phyloP scores from a whole-genome alignment of 2,888 invertebrate species.

The Tenthredo mesomela region DNA sequence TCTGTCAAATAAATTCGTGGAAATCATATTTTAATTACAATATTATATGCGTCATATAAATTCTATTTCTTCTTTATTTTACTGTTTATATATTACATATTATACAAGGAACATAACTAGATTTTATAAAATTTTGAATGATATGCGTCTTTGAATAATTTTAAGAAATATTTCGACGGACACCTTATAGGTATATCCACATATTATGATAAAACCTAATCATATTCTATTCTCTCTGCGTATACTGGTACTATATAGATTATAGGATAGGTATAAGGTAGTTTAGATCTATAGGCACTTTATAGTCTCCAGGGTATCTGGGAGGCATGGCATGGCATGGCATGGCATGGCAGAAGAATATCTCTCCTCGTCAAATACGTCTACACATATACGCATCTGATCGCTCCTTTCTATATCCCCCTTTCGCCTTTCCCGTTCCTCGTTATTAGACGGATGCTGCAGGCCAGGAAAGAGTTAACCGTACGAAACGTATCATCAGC shows the following conservation, averaged over 20 bases:
- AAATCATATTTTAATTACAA: neutral
- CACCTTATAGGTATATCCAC: neutral
- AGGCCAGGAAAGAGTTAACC: conserved; percentile 27
- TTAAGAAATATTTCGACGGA: neutral
- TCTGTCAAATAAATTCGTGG: neutral
- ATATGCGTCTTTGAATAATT: neutral
- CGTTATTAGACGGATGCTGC: conserved; percentile 42
- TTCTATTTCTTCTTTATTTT: neutral
- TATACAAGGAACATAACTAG: too few species aligned
- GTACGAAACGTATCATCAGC: conserved; percentile 43
- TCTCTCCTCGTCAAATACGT: conserved; percentile 19
- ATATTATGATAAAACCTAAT: neutral
- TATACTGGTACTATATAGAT: neutral
- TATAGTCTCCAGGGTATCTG: conserved; percentile 15
- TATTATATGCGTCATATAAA: neutral
- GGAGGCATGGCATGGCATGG: neutral
- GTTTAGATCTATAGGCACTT: conserved; percentile 23
- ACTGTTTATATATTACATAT: too few species aligned
- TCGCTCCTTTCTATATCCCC: conserved; percentile 32
- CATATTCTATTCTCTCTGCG: neutral
- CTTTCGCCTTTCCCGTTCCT: neutral
- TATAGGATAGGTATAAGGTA: conserved; percentile 1
- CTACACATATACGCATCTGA: neutral
- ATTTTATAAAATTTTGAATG: neutral
- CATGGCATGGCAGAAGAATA: conserved; percentile 1